Evolutionary conservation across 35 echinoderm and acorn worm species (phyloP), one percentile per base, ranked within the genome.

Genomic region (Nesometra sesokonis): DNA sequence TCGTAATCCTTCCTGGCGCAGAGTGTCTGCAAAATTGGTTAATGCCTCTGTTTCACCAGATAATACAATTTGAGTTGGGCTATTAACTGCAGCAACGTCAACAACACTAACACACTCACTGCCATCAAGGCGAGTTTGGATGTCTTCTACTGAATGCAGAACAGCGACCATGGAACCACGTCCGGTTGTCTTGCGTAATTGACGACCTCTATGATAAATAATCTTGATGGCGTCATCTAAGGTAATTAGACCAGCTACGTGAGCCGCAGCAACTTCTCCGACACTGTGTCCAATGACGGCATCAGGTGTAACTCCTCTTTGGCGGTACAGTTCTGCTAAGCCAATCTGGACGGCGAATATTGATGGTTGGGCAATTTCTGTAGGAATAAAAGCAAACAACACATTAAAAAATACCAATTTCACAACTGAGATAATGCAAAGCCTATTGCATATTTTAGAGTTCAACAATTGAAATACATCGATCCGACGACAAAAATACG

Each of bases 341-440:
- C 84, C 96, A 35, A 99, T 99, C 47, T 99, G 96, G 31, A 94
- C 90, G 21, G 96, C 92, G 57, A 87, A 92, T 46, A 99, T 92
- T 46, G 89, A 91, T 29, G 96, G 96, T 77, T 99, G 96, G 29
- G 96, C 90, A 46, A 99, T 88, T 90, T 99, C 96, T 99, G 86
- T 43, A 78, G 52, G 34, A 37, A 46, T 85, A 31, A 34, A 30
- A 86, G n/a, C n/a, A n/a, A n/a, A n/a, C n/a, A 90, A 8, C 27
- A 37, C 15, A 43, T 43, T 43, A 7, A 7, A 43, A 43, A 43
- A 43, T 43, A 43, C 39, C 15, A n/a, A n/a, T n/a, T n/a, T n/a
- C n/a, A n/a, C n/a, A n/a, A n/a, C n/a, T n/a, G n/a, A n/a, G n/a
- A n/a, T n/a, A n/a, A n/a, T n/a, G n/a, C n/a, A n/a, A n/a, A n/a